Base-by-base conservation (phyloP, 2,797 vertebrate genomes). In the Cephalopachus bancanus region DNA sequence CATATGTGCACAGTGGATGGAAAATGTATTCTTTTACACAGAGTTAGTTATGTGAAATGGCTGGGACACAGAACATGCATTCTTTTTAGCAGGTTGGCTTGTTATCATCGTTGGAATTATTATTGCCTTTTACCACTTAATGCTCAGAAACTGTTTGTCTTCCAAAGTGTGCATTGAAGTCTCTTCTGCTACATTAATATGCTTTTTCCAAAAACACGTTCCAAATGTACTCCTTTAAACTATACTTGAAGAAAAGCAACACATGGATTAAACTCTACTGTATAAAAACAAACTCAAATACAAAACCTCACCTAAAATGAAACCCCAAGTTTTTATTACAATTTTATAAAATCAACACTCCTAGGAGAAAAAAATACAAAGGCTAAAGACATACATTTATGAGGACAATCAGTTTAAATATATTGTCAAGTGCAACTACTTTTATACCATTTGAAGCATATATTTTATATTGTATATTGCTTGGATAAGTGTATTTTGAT, bases 21-120 rank as follows among this genome's bases (percentile, higher is more conserved):
- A 98, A 94, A 98, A 98, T 98, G 98, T 92, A 96, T 98, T 98
- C 94, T 98, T 98, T 98, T 96, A 95, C 96, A 98, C 53, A 79
- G 87, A 96, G 98, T 99, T 99, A 99, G 98, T 99, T 98, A 98
- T 98, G 97, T 98, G 97, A 96, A 98, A 98, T 99, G 98, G 95
- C 55, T 98, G 98, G 98, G 97, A 99, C 98, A 98, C 98, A 98
- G 98, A 99, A 98, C 98, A 98, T 98, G 97, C 96, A 98, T 98
- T 97, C 98, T 98, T 98, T 98, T 98, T 97, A 98, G 97, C 81
- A 95, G 87, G 96, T n/a, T 98, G 97, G 92, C 97, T 98, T 65
- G 95, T 95, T 98, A 97, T 93, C 97, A 88, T 81, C 95, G 55
- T 97, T 98, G 96, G 94, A 84, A 97, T 97, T 75, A 89, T 96